Evolutionary conservation across 2,797 vertebrate genomes (phyloP).

Genomic region (Urocyon cinereoargenteus): DNA sequence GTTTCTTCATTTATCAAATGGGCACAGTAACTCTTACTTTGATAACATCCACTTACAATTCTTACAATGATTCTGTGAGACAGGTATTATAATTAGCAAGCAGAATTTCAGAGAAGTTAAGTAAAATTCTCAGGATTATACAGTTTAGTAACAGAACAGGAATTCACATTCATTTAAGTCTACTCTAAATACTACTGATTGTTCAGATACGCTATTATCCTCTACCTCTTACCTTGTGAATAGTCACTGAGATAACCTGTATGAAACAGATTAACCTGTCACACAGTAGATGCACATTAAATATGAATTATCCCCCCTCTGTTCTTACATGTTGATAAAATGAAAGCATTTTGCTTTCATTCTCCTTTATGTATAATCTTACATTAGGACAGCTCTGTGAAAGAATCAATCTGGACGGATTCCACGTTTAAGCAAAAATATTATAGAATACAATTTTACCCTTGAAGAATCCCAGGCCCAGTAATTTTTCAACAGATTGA

Average conservation of each 20-base stretch:
- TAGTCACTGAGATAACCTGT: background rate
- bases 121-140: background rate
- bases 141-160: background rate
- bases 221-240: background rate
- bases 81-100: background rate
- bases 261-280: background rate
- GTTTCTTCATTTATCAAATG: background rate
- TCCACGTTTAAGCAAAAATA: conserved; percentile 79
- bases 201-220: background rate
- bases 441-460: conserved; percentile 76
- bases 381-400: conserved; percentile 63
- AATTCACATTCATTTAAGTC: background rate
- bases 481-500: conserved; percentile 82
- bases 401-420: conserved; percentile 68
- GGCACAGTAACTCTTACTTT: background rate
- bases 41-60: background rate
- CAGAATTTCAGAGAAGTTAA: background rate
- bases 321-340: background rate
- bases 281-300: background rate
- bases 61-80: background rate
- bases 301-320: background rate
- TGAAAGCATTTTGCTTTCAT: background rate
- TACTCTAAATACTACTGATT: background rate
- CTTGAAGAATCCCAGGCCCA: conserved; percentile 80
- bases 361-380: background rate